Conservation (phyloP, 2,888 invertebrate genomes). For the Nemotelus nigrinus region DNA sequence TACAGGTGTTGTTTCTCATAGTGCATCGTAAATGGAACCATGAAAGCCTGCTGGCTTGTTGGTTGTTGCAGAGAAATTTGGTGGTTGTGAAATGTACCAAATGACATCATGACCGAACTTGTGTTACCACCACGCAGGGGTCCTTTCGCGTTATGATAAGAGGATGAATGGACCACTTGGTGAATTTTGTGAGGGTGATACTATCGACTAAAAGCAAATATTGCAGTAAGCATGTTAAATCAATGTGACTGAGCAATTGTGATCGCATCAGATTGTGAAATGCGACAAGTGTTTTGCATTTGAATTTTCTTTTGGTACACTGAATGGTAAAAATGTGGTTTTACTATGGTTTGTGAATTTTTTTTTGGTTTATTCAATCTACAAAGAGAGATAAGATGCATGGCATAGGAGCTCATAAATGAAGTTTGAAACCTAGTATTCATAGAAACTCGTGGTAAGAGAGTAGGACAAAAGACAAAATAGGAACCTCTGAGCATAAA, state of each 20-base stretch:
- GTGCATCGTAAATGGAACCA: background rate
- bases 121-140: conserved; percentile 17
- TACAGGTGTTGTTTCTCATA: conserved; percentile 44
- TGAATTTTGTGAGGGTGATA: conserved; percentile 18
- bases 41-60: background rate
- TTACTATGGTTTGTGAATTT: no score
- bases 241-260: conserved; percentile 31
- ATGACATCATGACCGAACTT: conserved; percentile 39
- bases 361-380: no score
- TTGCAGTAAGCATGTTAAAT: conserved; percentile 21
- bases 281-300: conserved; percentile 46
- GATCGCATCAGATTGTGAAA: conserved; percentile 48
- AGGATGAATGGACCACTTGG: conserved; percentile 18
- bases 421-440: no score
- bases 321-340: background rate
- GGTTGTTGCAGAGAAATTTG: background rate
- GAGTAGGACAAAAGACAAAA: no score
- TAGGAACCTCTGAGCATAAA: no score
- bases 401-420: no score
- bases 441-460: no score
- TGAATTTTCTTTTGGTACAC: conserved; percentile 23
- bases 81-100: conserved; percentile 46
- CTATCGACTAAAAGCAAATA: background rate
- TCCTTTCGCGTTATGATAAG: background rate
- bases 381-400: no score